These are phyloP conservation scores for Acromyrmex charruanus DNA, from an alignment of 1,140 invertebrate species.

Conservation along the genomic window DNA sequence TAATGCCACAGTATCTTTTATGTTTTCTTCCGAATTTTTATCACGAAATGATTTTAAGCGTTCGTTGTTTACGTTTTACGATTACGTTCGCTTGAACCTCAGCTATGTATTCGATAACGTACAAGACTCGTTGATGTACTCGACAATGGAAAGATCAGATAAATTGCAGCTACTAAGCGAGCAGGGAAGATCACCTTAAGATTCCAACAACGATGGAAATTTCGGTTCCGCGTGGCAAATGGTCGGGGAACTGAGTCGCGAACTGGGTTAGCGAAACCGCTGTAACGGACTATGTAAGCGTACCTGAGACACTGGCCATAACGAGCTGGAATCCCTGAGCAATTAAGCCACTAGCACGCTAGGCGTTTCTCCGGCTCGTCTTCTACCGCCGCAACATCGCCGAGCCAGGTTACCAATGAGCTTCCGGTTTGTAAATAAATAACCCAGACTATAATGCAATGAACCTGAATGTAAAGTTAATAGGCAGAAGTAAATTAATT, in stretches of 20 bases:
- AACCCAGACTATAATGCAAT: slow-evolving; percentile 38
- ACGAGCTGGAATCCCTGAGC: slow-evolving; percentile 83
- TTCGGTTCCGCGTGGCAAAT: slow-evolving; percentile 44
- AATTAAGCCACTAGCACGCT: slow-evolving; percentile 79
- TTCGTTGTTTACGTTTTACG: neutral
- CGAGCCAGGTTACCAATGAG: slow-evolving; percentile 46
- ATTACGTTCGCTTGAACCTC: neutral
- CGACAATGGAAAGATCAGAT: neutral
- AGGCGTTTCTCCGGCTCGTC: slow-evolving; percentile 63
- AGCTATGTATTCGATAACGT: neutral
- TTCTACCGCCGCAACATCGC: slow-evolving; percentile 49
- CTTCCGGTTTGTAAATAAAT: slow-evolving; percentile 54
- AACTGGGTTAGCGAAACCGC: slow-evolving; percentile 46
- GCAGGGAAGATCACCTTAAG: slow-evolving; percentile 36
- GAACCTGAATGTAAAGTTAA: slow-evolving; percentile 39
- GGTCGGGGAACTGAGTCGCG: slow-evolving; percentile 28
- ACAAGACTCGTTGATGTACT: neutral
- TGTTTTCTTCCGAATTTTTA: neutral
- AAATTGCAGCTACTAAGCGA: slow-evolving; percentile 27
- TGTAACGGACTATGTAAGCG: slow-evolving; percentile 70
- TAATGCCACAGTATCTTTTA: neutral
- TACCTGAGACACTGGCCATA: slow-evolving; percentile 78
- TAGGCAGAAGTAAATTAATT: slow-evolving; percentile 40
- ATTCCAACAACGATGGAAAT: slow-evolving; percentile 40
- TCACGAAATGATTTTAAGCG: neutral